phyloP scores from a whole-genome alignment of 2,797 vertebrate genomes.

The Masticophis lateralis region DNA sequence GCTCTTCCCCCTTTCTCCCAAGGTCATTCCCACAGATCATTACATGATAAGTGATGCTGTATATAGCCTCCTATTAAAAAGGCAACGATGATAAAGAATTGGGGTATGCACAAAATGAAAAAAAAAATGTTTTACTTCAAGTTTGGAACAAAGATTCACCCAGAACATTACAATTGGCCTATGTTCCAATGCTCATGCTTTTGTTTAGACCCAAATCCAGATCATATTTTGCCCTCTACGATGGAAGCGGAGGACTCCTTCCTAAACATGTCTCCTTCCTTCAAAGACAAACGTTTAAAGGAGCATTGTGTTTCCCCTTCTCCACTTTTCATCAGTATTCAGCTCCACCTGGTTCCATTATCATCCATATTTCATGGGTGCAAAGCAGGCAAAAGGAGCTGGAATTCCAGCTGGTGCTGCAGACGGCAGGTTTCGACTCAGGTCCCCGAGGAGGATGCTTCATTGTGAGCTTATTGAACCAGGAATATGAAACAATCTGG shows the following conservation, averaged over 20 bases:
- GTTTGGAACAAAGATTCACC: background rate
- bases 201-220: background rate
- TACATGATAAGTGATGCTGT: background rate
- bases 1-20: background rate
- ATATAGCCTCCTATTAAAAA: background rate
- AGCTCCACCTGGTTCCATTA: background rate
- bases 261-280: background rate
- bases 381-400: slow-evolving; percentile 2
- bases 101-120: background rate
- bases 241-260: background rate
- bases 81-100: background rate
- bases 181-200: background rate
- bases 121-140: background rate
- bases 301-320: background rate
- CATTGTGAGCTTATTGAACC: background rate
- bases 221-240: background rate
- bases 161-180: background rate
- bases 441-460: background rate
- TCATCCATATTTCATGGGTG: slow-evolving; percentile 33
- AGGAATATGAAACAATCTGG: background rate
- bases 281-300: background rate
- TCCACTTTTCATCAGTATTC: slow-evolving; percentile 14
- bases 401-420: slow-evolving; percentile 14
- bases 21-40: background rate
- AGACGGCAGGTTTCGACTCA: slow-evolving; percentile 5